Evolutionary conservation across 1,140 invertebrate species (phyloP), one percentile per base, ranked within the genome.

Genomic region (Himalopsyche phryganea): DNA sequence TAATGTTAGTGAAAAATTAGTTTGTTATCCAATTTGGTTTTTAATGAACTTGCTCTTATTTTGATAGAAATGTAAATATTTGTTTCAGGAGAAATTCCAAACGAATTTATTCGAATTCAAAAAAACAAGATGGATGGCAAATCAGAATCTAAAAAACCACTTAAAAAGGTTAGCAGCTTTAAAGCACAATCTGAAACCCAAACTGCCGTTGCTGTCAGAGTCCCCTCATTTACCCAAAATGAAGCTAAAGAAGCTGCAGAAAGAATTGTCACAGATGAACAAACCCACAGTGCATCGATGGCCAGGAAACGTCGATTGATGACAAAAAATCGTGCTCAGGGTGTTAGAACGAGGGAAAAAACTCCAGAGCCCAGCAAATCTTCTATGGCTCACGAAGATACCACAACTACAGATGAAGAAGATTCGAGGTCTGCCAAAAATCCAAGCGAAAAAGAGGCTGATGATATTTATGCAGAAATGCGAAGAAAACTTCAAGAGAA

Each of bases 351-450:
- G 40, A 72, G 81, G 52, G 81, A 83, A 62, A 81, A 82, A 61
- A 83, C 81, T n/a, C 81, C 81, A 20, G 77, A 79, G 65, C 75
- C 78, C 2, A 68, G 73, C 44, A 69, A 71, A 63, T 64, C 66
- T 50, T 59, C 58, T 48, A 55, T 71, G 10, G 68, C 74, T 36
- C 69, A 73, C 32, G 74, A 77, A 69, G 76, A 78, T 50, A 76
- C 71, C 35, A 71, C 71, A 44, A 77, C 76, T 20, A 77, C 76
- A 20, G 76, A 78, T 44, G 76, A 78, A 58, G 76, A 78, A 65
- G 75, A 78, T 17, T 9, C 44, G 1, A 65, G 61, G 48, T 66
- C 69, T 17, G 57, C 52, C 1, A 62, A 54, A 36, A 49, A 6
- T 36, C 40, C 48, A 1, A 28, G 35, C 11, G 76, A 76, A 69